Percentiles rank a stretch among this genome's conserved stretches.
Conservation (phyloP, 1,140 invertebrate species). For the Hylaeus anthracinus region DNA sequence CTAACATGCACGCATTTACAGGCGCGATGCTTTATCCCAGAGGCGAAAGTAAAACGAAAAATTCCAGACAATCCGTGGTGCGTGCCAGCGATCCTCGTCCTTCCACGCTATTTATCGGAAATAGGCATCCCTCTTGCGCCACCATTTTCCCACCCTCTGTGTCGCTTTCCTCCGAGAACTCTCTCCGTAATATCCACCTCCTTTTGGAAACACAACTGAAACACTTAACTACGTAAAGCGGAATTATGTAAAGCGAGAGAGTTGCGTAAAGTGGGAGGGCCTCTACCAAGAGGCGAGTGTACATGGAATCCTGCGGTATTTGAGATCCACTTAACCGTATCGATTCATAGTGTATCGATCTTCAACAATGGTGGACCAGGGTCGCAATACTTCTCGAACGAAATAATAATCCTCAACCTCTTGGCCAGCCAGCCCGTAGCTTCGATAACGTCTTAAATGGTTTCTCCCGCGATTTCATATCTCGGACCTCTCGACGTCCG, state of each 20-base stretch:
- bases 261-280: too few species aligned
- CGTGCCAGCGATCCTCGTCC: slow-evolving; percentile 37
- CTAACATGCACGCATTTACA: slow-evolving; percentile 14
- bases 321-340: not conserved
- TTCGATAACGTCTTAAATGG: not conserved
- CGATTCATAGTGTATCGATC: not conserved
- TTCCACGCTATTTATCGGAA: slow-evolving; percentile 56
- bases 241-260: too few species aligned
- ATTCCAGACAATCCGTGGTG: slow-evolving; percentile 45
- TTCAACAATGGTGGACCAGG: not conserved
- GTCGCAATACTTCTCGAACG: not conserved
- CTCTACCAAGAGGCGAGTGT: too few species aligned
- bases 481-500: slow-evolving; percentile 15
- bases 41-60: slow-evolving; percentile 56
- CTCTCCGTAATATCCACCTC: slow-evolving; percentile 6
- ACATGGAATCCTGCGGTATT: too few species aligned
- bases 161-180: not conserved
- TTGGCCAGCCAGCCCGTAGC: not conserved
- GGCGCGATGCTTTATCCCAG: slow-evolving; percentile 19
- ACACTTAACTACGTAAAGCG: too few species aligned
- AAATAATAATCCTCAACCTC: not conserved
- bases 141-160: not conserved
- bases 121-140: slow-evolving; percentile 30
- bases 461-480: slow-evolving; percentile 3
- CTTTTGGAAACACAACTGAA: not conserved